phyloP scores from a whole-genome alignment of 2,113 vertebrate genomes.

The Gallinago media region DNA sequence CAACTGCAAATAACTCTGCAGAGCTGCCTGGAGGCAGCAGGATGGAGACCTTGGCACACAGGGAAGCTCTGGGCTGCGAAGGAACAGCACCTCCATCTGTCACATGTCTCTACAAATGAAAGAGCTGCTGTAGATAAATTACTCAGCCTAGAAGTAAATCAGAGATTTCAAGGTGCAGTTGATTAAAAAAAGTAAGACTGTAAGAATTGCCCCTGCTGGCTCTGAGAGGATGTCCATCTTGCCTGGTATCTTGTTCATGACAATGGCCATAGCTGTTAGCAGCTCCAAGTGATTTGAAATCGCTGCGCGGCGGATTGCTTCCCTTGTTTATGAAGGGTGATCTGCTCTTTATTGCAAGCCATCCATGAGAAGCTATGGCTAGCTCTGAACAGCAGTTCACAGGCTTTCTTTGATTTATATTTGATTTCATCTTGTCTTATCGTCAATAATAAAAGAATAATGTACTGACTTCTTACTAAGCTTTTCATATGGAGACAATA shows the following conservation, averaged over 20 bases:
- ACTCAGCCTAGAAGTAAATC: slow-evolving; percentile 38
- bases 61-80: slow-evolving; percentile 21
- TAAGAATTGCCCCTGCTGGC: not conserved
- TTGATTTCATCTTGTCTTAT: not conserved
- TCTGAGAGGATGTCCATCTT: not conserved
- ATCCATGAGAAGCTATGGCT: not conserved
- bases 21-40: slow-evolving; percentile 31
- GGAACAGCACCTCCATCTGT: slow-evolving; percentile 49
- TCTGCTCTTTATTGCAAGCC: not conserved
- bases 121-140: slow-evolving; percentile 48
- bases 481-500: not conserved
- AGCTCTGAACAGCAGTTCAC: not conserved
- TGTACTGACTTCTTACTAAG: not conserved
- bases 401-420: not conserved
- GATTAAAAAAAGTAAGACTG: slow-evolving; percentile 47
- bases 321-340: not conserved
- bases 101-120: slow-evolving; percentile 38
- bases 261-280: not conserved
- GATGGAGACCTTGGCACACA: slow-evolving; percentile 31
- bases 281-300: not conserved
- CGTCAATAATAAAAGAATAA: not conserved
- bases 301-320: not conserved
- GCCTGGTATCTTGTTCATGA: not conserved
- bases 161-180: not conserved
- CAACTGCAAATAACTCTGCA: not conserved